Base-by-base conservation (phyloP, 2,113 vertebrate genomes). In the Panurus biarmicus region DNA sequence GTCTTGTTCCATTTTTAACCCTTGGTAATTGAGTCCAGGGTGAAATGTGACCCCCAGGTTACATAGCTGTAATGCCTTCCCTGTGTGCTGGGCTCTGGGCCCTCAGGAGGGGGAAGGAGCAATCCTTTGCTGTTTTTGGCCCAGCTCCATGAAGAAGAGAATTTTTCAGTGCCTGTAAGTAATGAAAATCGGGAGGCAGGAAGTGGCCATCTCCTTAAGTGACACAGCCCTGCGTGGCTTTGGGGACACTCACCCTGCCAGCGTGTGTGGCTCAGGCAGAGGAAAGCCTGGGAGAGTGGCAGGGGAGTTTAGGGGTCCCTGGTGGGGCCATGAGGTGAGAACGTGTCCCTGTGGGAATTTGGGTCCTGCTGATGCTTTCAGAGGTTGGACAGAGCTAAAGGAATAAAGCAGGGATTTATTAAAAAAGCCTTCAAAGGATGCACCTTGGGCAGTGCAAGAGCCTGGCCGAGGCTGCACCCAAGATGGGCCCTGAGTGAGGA, bases 1-100 rank as follows among this genome's bases (percentile, higher is more conserved):
- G 90, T 7, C 96, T 95, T 65, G 47, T 97, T 95, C 97, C 97
- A 97, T 97, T 97, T 97, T 97, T 97, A 97, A 95, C 96, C 96
- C 96, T 96, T 96, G 94, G 71, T 97, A 97, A 97, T 97, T 96
- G 94, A 97, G 97, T 65, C 93, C 97, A 95, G 96, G 90, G 84
- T 90, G 90, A 82, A 96, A 85, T 64, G 85, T 97, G 96, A 97
- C 97, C 96, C 48, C 48, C 88, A 93, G 97, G 97, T 97, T 97
- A 97, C 97, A 97, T 97, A 96, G 91, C 40, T 97, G 91, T 95
- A 65, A 96, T 97, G 95, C 93, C 60, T 95, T 94, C 85, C 57
- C 91, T 94, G 11, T 84, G 88, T 1, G 28, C 89, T 95, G 91
- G 82, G 89, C 86, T 75, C 86, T 35, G 58, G 85, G 94, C 93